phyloP scores from a whole-genome alignment of 2,113 vertebrate genomes.

The Rhegmatorhina hoffmannsi region DNA sequence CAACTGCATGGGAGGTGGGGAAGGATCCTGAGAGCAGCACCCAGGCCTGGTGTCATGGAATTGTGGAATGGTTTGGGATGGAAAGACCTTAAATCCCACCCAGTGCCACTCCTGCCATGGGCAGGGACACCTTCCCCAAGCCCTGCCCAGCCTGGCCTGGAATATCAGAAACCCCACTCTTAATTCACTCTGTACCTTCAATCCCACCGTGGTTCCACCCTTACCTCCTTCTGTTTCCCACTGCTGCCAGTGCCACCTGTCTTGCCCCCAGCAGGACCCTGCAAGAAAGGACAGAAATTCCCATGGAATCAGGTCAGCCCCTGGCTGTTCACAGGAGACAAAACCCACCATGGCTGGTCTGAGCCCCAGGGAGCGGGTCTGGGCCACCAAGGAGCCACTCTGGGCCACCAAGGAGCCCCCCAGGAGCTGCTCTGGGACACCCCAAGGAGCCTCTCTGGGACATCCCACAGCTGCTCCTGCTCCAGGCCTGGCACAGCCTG shows the following conservation, averaged over 20 bases:
- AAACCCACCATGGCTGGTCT: rapidly evolving
- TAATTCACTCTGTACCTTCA: rapidly evolving
- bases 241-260: rapidly evolving
- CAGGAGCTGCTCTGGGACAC: not conserved
- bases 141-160: too few relatives aligned
- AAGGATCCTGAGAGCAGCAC: not conserved
- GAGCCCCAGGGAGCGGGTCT: not conserved
- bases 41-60: not conserved
- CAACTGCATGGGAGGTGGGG: not conserved
- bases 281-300: not conserved
- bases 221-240: not conserved
- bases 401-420: not conserved
- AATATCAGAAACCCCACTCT: not conserved
- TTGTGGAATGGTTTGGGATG: too few relatives aligned
- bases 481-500: not conserved
- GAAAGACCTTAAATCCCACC: not conserved
- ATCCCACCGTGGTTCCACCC: not conserved
- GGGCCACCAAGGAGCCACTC: not conserved
- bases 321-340: not conserved
- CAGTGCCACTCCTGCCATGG: too few relatives aligned
- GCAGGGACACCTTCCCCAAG: too few relatives aligned
- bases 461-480: not conserved
- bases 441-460: not conserved
- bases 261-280: not conserved
- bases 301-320: not conserved